Evolutionary conservation across 2,113 vertebrate genomes (phyloP).

Genomic region (Hippocampus guttulatus): DNA sequence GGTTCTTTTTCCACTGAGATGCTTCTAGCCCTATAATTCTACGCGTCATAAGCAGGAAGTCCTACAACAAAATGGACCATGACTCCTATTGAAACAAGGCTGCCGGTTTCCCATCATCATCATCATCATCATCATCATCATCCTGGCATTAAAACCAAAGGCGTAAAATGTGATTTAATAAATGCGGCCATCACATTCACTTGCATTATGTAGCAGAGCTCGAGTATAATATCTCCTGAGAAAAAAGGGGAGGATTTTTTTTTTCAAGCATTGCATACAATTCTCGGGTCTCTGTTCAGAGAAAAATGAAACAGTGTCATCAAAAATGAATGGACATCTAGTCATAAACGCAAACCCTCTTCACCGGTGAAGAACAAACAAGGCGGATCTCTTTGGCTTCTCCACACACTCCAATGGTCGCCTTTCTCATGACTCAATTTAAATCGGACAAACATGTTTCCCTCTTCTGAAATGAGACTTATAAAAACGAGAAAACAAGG

Average conservation of each 20-base stretch:
- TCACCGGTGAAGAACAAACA: slow-evolving; percentile 53
- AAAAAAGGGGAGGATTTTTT: slow-evolving; percentile 68
- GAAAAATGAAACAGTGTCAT: slow-evolving; percentile 18
- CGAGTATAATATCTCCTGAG: slow-evolving; percentile 75
- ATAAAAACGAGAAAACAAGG: slow-evolving; percentile 29
- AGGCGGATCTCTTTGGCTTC: slow-evolving; percentile 75
- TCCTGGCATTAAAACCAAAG: slow-evolving; percentile 56
- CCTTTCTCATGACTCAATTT: slow-evolving; percentile 38
- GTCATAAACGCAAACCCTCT: slow-evolving; percentile 33
- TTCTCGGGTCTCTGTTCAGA: slow-evolving; percentile 62
- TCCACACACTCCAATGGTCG: slow-evolving; percentile 56
- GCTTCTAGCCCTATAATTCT: slow-evolving; percentile 63
- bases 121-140: slow-evolving; percentile 48
- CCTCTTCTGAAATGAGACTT: slow-evolving; percentile 27
- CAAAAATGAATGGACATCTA: slow-evolving; percentile 40
- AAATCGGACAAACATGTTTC: slow-evolving; percentile 5
- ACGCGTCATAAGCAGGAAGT: slow-evolving; percentile 59
- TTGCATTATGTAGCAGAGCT: slow-evolving; percentile 73
- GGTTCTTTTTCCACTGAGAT: slow-evolving; percentile 52
- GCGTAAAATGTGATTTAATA: slow-evolving; percentile 58
- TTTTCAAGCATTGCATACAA: slow-evolving; percentile 74
- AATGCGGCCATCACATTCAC: slow-evolving; percentile 70
- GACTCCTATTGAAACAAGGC: slow-evolving; percentile 17
- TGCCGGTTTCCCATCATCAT: slow-evolving; percentile 52
- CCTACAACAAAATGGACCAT: slow-evolving; percentile 39